phyloP scores from a whole-genome alignment of 2,888 invertebrate genomes.

The Drosophila meridionalis region DNA sequence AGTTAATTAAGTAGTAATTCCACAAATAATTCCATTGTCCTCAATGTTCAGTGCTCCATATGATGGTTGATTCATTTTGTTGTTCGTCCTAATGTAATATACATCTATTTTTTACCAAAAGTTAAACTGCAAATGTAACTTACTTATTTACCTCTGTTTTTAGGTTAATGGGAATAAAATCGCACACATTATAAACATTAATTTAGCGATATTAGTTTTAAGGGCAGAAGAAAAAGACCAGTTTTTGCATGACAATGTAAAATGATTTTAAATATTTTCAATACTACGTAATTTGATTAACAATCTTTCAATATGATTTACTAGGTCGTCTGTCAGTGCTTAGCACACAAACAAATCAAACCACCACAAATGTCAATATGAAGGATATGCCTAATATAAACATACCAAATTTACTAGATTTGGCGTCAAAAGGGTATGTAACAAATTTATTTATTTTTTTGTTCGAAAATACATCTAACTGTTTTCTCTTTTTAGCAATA shows the following conservation, averaged over 20 bases:
- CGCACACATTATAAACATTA: conserved; percentile 14
- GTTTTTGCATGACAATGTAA: conserved; percentile 40
- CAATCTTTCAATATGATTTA: conserved; percentile 9
- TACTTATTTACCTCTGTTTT: conserved; percentile 50
- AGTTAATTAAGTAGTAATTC: conserved; percentile 4
- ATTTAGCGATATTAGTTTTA: conserved; percentile 22
- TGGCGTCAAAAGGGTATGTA: conserved; percentile 81
- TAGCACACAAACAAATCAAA: conserved; percentile 84
- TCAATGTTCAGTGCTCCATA: background rate
- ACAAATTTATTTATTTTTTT: background rate
- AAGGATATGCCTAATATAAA: conserved; percentile 83
- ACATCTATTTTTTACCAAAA: background rate
- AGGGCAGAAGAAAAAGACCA: conserved; percentile 6
- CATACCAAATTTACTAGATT: conserved; percentile 82
- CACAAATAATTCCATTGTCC: background rate
- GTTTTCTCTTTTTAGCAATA: conserved; percentile 73
- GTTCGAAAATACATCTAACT: background rate
- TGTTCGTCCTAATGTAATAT: conserved; percentile 15
- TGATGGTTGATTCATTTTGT: background rate
- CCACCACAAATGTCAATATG: conserved; percentile 82
- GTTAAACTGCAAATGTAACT: conserved; percentile 11
- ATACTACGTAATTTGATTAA: background rate
- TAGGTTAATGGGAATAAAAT: conserved; percentile 55
- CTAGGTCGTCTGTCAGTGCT: conserved; percentile 84
- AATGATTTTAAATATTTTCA: conserved; percentile 5